phyloP scores from a whole-genome alignment of 2,113 vertebrate species.

The Cyphomyrus discorhynchus region DNA sequence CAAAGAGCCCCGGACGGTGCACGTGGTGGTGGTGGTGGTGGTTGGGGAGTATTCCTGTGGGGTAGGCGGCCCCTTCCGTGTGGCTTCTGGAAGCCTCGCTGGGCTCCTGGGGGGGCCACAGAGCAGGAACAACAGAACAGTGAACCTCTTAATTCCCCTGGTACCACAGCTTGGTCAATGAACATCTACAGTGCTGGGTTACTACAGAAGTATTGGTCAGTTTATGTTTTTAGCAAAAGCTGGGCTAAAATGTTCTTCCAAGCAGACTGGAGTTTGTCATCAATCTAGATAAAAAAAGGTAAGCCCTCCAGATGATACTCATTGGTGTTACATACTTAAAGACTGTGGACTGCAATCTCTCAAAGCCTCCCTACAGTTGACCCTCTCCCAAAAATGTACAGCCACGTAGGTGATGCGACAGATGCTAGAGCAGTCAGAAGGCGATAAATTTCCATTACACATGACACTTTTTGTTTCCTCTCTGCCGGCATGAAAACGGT shows the following conservation, averaged over 20 bases:
- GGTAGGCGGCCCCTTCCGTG: conserved; percentile 69
- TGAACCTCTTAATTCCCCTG: neutral
- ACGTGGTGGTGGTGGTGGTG: conserved; percentile 71
- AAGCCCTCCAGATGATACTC: neutral
- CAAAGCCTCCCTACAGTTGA: neutral
- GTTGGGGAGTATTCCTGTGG: conserved; percentile 77
- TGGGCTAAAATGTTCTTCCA: neutral
- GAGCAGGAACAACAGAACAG: neutral
- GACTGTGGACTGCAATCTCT: neutral
- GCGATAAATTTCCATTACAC: neutral
- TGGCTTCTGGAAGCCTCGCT: conserved; percentile 68
- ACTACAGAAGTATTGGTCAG: neutral
- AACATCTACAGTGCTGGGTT: neutral
- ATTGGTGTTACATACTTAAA: neutral
- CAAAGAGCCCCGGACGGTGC: conserved; percentile 75
- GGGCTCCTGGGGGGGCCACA: conserved; percentile 65
- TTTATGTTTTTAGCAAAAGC: neutral
- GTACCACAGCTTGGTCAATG: neutral
- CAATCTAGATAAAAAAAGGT: neutral
- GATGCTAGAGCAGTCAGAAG: neutral
- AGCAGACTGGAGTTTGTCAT: neutral
- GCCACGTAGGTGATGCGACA: neutral
- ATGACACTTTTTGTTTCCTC: neutral
- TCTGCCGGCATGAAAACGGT: neutral
- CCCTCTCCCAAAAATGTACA: neutral